Evolutionary conservation across 2,113 vertebrate genomes (phyloP).

Genomic region (Nycticryphes semicollaris): DNA sequence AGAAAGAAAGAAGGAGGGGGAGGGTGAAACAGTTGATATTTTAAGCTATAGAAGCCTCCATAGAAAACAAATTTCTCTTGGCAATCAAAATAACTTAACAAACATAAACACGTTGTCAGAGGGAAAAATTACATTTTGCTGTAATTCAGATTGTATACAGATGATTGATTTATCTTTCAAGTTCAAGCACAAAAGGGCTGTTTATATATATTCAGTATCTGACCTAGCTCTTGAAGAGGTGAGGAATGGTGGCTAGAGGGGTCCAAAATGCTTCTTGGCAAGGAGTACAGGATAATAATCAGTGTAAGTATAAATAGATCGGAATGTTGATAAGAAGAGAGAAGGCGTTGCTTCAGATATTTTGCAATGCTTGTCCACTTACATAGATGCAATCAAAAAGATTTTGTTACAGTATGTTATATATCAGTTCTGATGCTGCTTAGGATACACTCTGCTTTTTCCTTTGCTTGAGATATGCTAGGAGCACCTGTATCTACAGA

Average conservation of each 20-base stretch:
- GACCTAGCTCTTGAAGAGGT: slow-evolving; percentile 60
- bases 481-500: neutral
- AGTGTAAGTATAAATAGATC: neutral
- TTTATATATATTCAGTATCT: slow-evolving; percentile 70
- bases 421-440: neutral
- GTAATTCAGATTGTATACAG: slow-evolving; percentile 70
- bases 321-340: slow-evolving; percentile 20
- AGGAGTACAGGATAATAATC: slow-evolving; percentile 24
- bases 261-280: slow-evolving; percentile 46
- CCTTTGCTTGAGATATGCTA: neutral
- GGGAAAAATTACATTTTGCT: slow-evolving; percentile 76
- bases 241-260: slow-evolving; percentile 36
- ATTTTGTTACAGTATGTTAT: neutral
- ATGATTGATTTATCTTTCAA: slow-evolving; percentile 77
- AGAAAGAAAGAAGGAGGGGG: neutral
- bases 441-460: neutral
- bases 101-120: slow-evolving; percentile 74
- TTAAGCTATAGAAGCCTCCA: slow-evolving; percentile 55
- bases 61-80: slow-evolving; percentile 72
- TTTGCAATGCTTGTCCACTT: slow-evolving; percentile 22
- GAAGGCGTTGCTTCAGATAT: slow-evolving; percentile 36
- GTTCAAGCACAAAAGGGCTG: slow-evolving; percentile 67
- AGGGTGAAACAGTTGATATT: slow-evolving; percentile 30
- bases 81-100: slow-evolving; percentile 77
- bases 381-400: neutral